Conservation (phyloP, 2,113 vertebrate species). For the Proteles cristata region DNA sequence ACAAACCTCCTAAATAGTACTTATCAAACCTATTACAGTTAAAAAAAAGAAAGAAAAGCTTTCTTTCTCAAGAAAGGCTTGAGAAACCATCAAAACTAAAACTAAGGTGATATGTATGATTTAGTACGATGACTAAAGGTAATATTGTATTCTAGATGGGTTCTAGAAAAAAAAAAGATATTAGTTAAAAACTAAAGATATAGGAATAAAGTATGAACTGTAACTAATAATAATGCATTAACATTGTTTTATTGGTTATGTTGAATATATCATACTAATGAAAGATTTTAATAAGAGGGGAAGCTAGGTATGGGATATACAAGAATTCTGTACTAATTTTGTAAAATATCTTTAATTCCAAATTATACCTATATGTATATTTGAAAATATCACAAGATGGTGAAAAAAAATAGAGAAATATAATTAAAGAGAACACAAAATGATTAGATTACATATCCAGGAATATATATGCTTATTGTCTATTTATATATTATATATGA, state of each 20-base stretch:
- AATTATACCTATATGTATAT: not conserved
- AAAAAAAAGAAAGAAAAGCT: not conserved
- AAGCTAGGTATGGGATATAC: not conserved
- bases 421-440: not conserved
- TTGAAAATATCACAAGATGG: not conserved
- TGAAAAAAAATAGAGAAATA: not conserved
- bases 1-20: not conserved
- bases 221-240: not conserved
- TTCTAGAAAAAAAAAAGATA: not conserved
- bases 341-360: not conserved
- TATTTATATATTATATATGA: not conserved
- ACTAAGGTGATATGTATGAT: not conserved
- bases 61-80: not conserved
- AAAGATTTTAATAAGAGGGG: not conserved
- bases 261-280: not conserved
- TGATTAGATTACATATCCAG: not conserved
- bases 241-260: not conserved
- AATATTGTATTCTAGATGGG: not conserved
- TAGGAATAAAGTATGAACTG: not conserved
- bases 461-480: not conserved
- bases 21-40: not conserved
- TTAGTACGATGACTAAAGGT: not conserved
- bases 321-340: not conserved
- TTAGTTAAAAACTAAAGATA: not conserved
- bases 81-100: not conserved